Base-by-base conservation (phyloP, 64 coral and sea anemone genomes). In the Trachythela sp. region DNA sequence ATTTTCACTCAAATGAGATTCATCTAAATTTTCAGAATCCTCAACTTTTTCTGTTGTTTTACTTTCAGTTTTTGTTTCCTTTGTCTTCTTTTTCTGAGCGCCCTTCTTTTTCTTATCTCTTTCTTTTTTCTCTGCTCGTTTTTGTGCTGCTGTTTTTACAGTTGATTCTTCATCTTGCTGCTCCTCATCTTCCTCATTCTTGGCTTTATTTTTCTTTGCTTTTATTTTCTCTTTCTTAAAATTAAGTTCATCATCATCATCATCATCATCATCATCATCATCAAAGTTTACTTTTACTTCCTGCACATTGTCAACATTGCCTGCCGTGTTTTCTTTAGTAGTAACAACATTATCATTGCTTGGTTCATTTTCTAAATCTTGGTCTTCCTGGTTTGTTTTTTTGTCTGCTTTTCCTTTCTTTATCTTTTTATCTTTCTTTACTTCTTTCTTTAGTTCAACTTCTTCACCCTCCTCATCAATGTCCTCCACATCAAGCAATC, bases 81-180 rank as follows among this genome's bases (percentile, higher is more conserved):
- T 80, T 29, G 86, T 84, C 48, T 95, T 94, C n/a, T 87, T 91
- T 89, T 95, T 99, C 31, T 99, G 93, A 39, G 90, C 86, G 71
- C 92, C 95, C 33, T 89, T 94, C 77, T 99, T 99, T 87, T 95
- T 95, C 77, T 95, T 99, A 56, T 95, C 96, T 87, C 96, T 92
- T 83, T 99, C 96, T 77, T 99, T 99, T 48, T 99, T 99, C 39
- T 99, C 96, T 31, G 96, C 96, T 91, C 93, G 84, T 85, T 99
- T 99, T 86, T 99, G 96, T 27, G 96, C 96, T 42, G 96, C 96
- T 48, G 93, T 99, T 88, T 99, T 99, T 0, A 99, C 68, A 45
- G 70, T 68, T 18, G 83, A 68, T 17, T 36, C 91, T 37, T 67
- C 45, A 31, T 92, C 42, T 17, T 68, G 42, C 30, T 83, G 48